Evolutionary conservation across 2,113 vertebrate species (phyloP), one percentile per base, ranked within the genome.

Genomic region (Petrocephalus microphthalmus): DNA sequence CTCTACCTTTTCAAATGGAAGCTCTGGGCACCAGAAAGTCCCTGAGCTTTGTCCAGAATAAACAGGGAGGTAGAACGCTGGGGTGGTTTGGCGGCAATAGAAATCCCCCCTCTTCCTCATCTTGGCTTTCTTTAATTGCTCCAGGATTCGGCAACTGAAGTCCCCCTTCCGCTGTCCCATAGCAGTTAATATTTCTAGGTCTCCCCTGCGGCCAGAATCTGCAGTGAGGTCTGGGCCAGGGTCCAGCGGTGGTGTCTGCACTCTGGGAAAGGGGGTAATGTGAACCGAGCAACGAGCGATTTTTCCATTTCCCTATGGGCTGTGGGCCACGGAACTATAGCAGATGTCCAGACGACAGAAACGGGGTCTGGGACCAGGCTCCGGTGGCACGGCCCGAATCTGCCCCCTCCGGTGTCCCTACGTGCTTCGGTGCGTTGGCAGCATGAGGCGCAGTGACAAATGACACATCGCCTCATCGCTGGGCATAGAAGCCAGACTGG

Each of bases 131-230:
- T 49, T 74, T 29, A 87, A n/a, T 45, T 8, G 53, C 52, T 87
- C 19, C 33, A 37, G 37, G 71, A 19, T 56, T 33, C 20, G 49
- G 71, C 33, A 53, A 74, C 92, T 93, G 93, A 93, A 92, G 92
- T 94, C 92, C 94, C 95, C 95, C 94, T 94, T 95, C 94, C 81
- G 45, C 22, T 83, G 81, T 92, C 89, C 91, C 92, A 93, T 89
- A 90, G 92, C 92, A 94, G 91, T 92, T 94, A 94, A 95, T 95
- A 95, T 95, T 94, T 95, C 95, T 95, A 92, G 92, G 92, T 95
- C 94, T 94, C 94, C 93, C 89, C 83, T 91, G 91, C 92, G 88
- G 92, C 93, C 94, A 91, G 92, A 91, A 92, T 94, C 93, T 91
- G 87, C 92, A 91, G 93, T 93, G 94, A 94, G 94, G 94, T 95